Percentiles rank a stretch among this genome's conserved stretches.
These are phyloP conservation scores for Acanthochromis polyacanthus DNA, from an alignment of 2,113 vertebrate species.

Conservation along the genomic window DNA sequence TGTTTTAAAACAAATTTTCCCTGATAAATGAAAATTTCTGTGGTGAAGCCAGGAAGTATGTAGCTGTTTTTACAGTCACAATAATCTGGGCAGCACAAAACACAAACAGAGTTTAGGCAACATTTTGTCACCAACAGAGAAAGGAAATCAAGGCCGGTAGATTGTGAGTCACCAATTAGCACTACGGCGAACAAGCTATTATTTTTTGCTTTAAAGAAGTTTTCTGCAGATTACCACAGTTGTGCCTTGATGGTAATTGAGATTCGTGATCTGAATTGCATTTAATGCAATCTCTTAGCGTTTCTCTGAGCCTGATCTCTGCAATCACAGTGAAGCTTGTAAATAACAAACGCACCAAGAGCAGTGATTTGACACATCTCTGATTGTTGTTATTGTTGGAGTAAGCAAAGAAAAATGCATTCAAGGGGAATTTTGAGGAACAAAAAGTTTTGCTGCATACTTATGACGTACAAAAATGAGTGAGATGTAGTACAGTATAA, in stretches of 20 bases:
- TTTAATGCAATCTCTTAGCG: background rate
- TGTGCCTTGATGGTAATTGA: background rate
- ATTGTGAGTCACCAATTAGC: background rate
- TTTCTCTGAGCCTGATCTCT: background rate
- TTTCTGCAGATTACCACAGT: too few relatives aligned
- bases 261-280: background rate
- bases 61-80: background rate
- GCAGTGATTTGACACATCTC: too few relatives aligned
- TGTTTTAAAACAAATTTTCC: background rate
- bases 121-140: background rate
- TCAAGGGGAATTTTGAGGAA: too few relatives aligned
- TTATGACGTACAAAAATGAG: too few relatives aligned
- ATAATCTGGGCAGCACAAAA: background rate
- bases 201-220: background rate
- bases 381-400: too few relatives aligned
- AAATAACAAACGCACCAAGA: background rate
- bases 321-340: background rate
- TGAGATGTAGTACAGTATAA: too few relatives aligned
- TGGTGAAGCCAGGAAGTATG: background rate
- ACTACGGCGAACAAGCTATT: background rate
- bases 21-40: background rate
- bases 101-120: background rate
- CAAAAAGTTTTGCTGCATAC: too few relatives aligned
- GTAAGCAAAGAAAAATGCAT: too few relatives aligned
- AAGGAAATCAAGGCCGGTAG: background rate